Evolutionary conservation across 2,113 vertebrate genomes (phyloP).

Genomic region (Phoenicopterus ruber): DNA sequence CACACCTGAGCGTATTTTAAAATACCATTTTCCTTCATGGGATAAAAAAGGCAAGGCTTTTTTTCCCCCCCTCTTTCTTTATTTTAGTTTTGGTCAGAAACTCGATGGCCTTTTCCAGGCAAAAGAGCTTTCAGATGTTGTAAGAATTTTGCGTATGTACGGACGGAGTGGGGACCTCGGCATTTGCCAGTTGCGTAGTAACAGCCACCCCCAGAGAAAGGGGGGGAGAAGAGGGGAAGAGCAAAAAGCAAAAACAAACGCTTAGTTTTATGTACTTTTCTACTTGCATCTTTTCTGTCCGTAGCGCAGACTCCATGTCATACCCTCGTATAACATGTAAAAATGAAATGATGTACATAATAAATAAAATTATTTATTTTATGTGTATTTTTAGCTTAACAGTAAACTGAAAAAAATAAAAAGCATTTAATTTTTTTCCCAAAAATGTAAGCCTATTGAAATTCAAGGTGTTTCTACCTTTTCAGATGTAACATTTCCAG

Average conservation of each 20-base stretch:
- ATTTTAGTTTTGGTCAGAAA: background rate
- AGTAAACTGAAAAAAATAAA: constrained; percentile 68
- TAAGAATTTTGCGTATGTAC: background rate
- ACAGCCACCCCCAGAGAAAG: background rate
- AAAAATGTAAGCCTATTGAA: constrained; percentile 66
- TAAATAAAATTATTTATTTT: constrained; percentile 74
- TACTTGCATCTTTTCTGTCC: constrained; percentile 47
- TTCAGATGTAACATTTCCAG: constrained; percentile 73
- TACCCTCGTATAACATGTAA: constrained; percentile 40
- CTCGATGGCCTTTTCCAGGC: background rate
- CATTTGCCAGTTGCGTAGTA: background rate
- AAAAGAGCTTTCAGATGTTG: background rate
- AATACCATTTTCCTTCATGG: background rate
- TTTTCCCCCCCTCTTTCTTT: background rate
- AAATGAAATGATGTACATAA: constrained; percentile 70
- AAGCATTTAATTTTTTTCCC: constrained; percentile 65
- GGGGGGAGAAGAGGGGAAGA: background rate
- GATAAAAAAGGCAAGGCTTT: background rate
- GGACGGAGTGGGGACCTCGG: background rate
- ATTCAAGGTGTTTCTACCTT: constrained; percentile 73
- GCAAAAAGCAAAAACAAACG: constrained; percentile 58
- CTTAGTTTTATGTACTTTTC: constrained; percentile 67
- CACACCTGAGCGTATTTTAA: background rate
- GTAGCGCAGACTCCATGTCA: constrained; percentile 46
- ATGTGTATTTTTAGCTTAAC: constrained; percentile 78